Evolutionary conservation across 2,797 vertebrate genomes (phyloP), one percentile per base, ranked within the genome.

Genomic region (Macrochelys suwanniensis): DNA sequence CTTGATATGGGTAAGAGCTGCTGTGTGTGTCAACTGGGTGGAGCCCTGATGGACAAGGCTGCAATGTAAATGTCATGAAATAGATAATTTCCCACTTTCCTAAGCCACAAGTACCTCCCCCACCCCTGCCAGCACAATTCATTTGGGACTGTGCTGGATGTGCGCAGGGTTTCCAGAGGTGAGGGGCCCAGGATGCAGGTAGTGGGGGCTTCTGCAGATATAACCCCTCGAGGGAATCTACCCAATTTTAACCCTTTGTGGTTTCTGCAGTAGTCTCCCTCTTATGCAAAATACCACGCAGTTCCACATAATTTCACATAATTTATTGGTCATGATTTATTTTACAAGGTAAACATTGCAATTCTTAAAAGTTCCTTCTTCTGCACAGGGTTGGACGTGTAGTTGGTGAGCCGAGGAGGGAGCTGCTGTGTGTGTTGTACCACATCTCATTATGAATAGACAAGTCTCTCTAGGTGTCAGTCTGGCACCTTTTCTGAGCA

Each of bases 71-170:
- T 94, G 89, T 87, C 87, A 94, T 45, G 50, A 96, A 77, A 89
- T 85, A 96, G 92, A 90, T 89, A 92, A 92, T 95, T 92, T 95
- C 83, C 87, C 95, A 61, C 81, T 17, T 93, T 96, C 77, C 87
- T 81, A 90, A 94, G 81, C 50, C 93, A 94, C 95, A 47, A 61
- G 53, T 90, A 85, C 87, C 59, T 88, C 82, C 54, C 54, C 71
- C 68, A 65, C 85, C 82, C 45, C 50, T 47, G n/a, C 77, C 88
- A 37, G 25, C 19, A 2, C 42, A 82, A 15, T 45, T 94, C 92
- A 56, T 5, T 2, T 21, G 57, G 61, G 50, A 6, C 13, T 16
- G 50, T 49, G 42, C 45, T 77, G 42, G 74, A 42, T 77, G 42
- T 77, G 47, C 15, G 74, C 47, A 89, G 49, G 50, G 23, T 68